These are phyloP conservation scores for Mormyrus proboscirostris DNA, from an alignment of 2,797 vertebrate genomes.

Conservation along the genomic window DNA sequence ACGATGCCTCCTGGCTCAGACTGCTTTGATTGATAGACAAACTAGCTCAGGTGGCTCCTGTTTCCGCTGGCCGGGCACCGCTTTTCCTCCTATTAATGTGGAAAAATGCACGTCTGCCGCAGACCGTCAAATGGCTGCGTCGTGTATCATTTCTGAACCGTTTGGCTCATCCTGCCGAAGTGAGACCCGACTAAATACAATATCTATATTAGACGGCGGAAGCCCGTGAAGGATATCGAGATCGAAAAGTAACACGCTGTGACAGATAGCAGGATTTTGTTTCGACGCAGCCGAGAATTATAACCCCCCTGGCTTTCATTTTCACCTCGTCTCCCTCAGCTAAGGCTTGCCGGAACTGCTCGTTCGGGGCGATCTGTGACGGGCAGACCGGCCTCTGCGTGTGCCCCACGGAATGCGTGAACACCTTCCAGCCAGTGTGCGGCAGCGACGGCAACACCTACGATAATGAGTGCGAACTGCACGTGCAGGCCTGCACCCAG, in stretches of 20 bases:
- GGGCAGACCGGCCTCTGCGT: conserved; percentile 77
- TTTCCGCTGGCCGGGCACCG: neutral
- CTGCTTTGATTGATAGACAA: neutral
- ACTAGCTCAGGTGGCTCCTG: neutral
- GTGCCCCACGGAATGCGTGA: conserved; percentile 83
- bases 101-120: neutral
- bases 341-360: conserved; percentile 83
- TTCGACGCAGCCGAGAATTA: neutral
- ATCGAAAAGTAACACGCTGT: neutral
- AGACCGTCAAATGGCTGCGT: neutral
- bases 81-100: neutral
- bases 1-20: neutral
- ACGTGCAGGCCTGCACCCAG: conserved; percentile 78
- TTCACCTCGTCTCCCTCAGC: conserved; percentile 39
- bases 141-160: neutral
- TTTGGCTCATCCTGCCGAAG: neutral
- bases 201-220: neutral
- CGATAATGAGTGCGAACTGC: conserved; percentile 81
- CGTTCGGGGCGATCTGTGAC: conserved; percentile 89
- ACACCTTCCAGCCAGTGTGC: conserved; percentile 80
- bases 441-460: conserved; percentile 85
- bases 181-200: neutral
- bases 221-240: neutral
- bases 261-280: neutral
- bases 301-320: neutral